Evolutionary conservation across 2,888 invertebrate species (phyloP).

Genomic region (Brachypalpus laphriformis): DNA sequence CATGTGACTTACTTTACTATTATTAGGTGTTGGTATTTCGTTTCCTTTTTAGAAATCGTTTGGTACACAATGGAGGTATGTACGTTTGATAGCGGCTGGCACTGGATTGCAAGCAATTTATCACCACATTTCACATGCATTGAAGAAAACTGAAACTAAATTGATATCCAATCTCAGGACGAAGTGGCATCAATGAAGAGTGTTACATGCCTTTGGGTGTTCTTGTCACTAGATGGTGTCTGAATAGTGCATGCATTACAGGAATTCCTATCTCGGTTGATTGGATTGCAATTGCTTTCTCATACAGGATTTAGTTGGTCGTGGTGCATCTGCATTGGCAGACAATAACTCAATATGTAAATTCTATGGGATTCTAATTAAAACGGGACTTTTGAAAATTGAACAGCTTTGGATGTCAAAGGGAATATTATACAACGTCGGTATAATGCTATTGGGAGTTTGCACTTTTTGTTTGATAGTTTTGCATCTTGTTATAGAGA

Average conservation of each 20-base stretch:
- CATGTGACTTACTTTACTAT: slow-evolving; percentile 71
- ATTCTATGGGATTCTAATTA: slow-evolving; percentile 68
- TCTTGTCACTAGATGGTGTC: slow-evolving; percentile 35
- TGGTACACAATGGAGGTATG: neutral
- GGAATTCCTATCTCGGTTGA: slow-evolving; percentile 53
- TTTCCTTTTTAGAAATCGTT: slow-evolving; percentile 59
- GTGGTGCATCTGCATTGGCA: slow-evolving; percentile 15
- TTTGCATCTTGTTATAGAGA: neutral
- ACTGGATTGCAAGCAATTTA: slow-evolving; percentile 42
- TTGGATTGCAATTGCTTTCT: slow-evolving; percentile 67
- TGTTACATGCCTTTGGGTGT: slow-evolving; percentile 69
- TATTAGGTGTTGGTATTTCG: slow-evolving; percentile 73
- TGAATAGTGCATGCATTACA: slow-evolving; percentile 64
- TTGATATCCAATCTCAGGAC: slow-evolving; percentile 73
- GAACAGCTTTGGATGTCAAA: slow-evolving; percentile 49
- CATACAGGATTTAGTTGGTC: neutral
- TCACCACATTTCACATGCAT: slow-evolving; percentile 61
- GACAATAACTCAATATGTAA: slow-evolving; percentile 66
- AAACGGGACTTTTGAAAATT: slow-evolving; percentile 48
- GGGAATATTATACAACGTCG: slow-evolving; percentile 21
- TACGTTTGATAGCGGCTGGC: neutral
- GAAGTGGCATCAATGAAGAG: slow-evolving; percentile 54
- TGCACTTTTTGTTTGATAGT: slow-evolving; percentile 25
- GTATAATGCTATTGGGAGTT: slow-evolving; percentile 18
- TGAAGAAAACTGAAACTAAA: slow-evolving; percentile 64